A percentile compares a stretch with the other conserved stretches of the same genome.
Conservation (phyloP, 2,797 vertebrate species). For the Picus viridis region DNA sequence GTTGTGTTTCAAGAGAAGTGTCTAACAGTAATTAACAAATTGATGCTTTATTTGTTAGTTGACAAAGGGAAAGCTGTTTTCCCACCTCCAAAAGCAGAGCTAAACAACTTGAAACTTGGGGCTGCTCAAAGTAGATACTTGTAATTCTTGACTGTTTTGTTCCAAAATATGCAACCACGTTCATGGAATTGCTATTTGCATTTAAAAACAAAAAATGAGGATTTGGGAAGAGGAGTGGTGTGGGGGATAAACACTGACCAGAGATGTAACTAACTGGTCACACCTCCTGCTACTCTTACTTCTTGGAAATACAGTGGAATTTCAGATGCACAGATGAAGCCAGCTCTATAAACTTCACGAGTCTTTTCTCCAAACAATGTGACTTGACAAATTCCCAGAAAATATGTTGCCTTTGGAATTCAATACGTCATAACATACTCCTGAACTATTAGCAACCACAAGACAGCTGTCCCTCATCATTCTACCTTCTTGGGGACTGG, state of each 20-base stretch:
- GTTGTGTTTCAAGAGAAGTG: neutral
- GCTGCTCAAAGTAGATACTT: neutral
- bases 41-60: neutral
- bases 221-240: neutral
- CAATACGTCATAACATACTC: neutral
- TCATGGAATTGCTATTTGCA: neutral
- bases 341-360: neutral
- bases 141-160: neutral
- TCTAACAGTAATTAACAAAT: constrained; percentile 38
- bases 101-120: neutral
- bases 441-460: neutral
- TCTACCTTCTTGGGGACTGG: neutral
- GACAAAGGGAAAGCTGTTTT: constrained; percentile 37
- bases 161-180: neutral
- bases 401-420: neutral
- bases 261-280: neutral
- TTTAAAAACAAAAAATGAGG: neutral
- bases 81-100: neutral
- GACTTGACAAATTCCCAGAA: neutral
- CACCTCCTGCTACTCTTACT: neutral
- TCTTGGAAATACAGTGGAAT: neutral
- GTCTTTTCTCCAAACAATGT: neutral
- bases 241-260: neutral
- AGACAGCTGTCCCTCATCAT: neutral
- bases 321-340: neutral